Conservation (phyloP, 2,113 vertebrate species). For the Regulus satrapa region DNA sequence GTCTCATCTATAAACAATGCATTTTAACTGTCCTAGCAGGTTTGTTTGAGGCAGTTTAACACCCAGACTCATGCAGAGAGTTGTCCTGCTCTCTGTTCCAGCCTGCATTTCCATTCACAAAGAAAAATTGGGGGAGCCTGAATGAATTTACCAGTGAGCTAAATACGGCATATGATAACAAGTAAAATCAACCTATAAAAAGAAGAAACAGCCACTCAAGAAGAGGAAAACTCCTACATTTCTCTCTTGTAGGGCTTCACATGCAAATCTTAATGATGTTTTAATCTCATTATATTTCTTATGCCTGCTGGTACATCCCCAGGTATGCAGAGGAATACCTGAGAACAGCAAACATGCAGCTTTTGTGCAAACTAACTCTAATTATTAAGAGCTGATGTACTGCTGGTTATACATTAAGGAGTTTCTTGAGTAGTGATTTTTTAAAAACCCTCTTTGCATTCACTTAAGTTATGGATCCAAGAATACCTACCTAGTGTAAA, state of each 20-base stretch:
- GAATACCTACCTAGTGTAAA: neutral
- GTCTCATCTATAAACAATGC: neutral
- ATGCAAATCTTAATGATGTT: neutral
- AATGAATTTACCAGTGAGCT: neutral
- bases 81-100: neutral
- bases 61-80: neutral
- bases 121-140: neutral
- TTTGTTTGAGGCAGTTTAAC: neutral
- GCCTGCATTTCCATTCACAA: neutral
- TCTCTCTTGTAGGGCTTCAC: neutral
- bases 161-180: neutral
- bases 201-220: neutral
- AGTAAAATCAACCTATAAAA: neutral
- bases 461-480: neutral
- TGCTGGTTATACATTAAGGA: neutral
- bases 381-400: neutral
- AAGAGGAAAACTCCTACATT: neutral
- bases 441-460: neutral
- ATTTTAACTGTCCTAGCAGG: neutral
- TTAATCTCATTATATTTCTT: neutral
- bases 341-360: neutral
- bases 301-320: neutral
- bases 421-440: neutral
- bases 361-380: neutral
- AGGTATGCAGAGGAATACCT: neutral